Conservation (phyloP, 2,888 invertebrate species). For the Druceiella hillmani region DNA sequence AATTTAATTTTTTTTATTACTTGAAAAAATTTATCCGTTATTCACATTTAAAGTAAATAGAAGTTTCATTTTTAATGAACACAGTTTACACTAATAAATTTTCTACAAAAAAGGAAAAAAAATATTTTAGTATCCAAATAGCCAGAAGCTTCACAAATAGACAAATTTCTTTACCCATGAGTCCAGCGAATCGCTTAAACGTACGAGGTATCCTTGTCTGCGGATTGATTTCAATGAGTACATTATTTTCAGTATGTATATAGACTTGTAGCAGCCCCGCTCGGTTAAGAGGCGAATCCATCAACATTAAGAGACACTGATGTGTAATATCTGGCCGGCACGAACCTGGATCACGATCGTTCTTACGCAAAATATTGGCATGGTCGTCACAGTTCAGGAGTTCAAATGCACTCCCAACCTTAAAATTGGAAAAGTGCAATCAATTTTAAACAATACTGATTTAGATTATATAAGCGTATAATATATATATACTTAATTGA, state of each 20-base stretch:
- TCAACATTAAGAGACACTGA: constrained; percentile 94
- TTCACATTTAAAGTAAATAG: too few species aligned
- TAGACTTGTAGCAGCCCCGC: constrained; percentile 96
- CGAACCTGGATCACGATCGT: constrained; percentile 79
- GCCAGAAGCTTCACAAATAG: constrained; percentile 6
- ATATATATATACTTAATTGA: too few species aligned
- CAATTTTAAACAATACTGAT: not conserved
- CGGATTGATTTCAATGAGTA: constrained; percentile 92
- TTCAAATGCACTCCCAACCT: constrained; percentile 86
- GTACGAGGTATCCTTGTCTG: constrained; percentile 96
- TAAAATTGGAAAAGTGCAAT: constrained; percentile 26
- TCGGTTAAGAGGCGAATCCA: constrained; percentile 95
- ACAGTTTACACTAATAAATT: too few species aligned
- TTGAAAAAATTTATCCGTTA: too few species aligned
- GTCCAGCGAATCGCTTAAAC: constrained; percentile 92
- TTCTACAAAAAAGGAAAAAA: too few species aligned
- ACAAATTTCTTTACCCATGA: constrained; percentile 71
- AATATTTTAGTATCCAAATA: too few species aligned
- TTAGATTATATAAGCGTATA: not conserved
- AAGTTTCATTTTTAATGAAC: too few species aligned
- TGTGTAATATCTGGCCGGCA: constrained; percentile 97
- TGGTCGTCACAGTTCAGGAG: constrained; percentile 94
- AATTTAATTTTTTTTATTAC: too few species aligned
- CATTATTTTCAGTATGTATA: constrained; percentile 86
- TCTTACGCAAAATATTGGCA: constrained; percentile 73